Percentiles rank a stretch among this genome's conserved stretches.
Evolutionary conservation across 2,888 invertebrate species (phyloP).

Genomic region (Agelastica alni): DNA sequence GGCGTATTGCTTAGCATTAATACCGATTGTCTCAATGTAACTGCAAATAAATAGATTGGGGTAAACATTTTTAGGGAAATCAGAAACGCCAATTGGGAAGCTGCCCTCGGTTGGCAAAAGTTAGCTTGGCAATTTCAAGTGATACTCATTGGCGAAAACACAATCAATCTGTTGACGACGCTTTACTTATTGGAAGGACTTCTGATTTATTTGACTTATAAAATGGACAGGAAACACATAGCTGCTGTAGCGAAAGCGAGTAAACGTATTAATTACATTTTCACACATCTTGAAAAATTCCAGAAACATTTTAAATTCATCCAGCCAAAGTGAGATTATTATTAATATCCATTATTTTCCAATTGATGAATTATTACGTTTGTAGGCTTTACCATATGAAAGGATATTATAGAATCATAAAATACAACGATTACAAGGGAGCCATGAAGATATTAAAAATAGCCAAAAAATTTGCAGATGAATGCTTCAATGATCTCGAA

Average conservation of each 20-base stretch:
- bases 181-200: conserved; percentile 63
- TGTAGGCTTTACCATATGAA: conserved; percentile 60
- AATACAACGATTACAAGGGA: conserved; percentile 51
- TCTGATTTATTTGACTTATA: conserved; percentile 59
- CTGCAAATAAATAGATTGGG: too few species aligned
- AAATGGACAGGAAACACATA: conserved; percentile 48
- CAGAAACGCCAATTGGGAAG: conserved; percentile 63
- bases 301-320: conserved; percentile 45
- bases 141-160: conserved; percentile 21
- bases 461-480: conserved; percentile 53
- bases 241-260: conserved; percentile 41
- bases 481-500: conserved; percentile 55
- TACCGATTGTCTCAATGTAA: too few species aligned
- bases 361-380: conserved; percentile 27
- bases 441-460: conserved; percentile 56
- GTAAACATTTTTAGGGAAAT: conserved; percentile 59
- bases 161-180: conserved; percentile 53
- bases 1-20: too few species aligned
- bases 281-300: conserved; percentile 45
- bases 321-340: conserved; percentile 52
- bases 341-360: not conserved
- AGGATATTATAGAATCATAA: conserved; percentile 61
- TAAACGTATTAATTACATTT: conserved; percentile 45
- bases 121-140: conserved; percentile 53
- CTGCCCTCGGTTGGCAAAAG: conserved; percentile 61